Conservation (phyloP, 2,113 vertebrate genomes). For the Cisticola juncidis region DNA sequence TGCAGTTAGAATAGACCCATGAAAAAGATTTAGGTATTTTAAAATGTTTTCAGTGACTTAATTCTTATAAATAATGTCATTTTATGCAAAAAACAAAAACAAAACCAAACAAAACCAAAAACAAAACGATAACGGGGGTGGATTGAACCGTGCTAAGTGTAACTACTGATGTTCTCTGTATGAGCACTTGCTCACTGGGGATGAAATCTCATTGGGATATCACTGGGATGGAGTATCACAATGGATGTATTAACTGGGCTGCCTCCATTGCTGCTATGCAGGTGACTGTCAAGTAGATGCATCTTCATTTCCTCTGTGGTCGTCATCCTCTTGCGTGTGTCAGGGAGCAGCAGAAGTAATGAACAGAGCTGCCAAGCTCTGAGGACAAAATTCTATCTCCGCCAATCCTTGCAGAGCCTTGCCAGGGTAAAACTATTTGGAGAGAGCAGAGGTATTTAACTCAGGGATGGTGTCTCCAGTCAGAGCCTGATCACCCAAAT, state of each 20-base stretch:
- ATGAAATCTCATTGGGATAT: background rate
- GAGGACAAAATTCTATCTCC: background rate
- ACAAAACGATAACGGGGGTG: background rate
- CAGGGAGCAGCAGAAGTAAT: background rate
- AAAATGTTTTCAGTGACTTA: slow-evolving; percentile 21
- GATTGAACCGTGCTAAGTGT: background rate
- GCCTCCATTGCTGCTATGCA: background rate
- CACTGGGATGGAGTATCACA: background rate
- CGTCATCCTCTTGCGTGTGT: background rate
- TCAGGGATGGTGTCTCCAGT: background rate
- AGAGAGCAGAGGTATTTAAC: slow-evolving; percentile 29
- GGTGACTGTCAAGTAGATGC: background rate
- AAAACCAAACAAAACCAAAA: too few relatives aligned
- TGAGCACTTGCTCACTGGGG: background rate
- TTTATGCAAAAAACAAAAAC: background rate
- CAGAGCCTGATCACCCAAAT: background rate
- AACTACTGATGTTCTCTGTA: background rate
- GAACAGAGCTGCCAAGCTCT: background rate
- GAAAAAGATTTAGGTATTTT: slow-evolving; percentile 21
- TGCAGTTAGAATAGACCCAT: background rate
- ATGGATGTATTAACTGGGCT: background rate
- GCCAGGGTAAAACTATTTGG: background rate
- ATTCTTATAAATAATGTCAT: background rate
- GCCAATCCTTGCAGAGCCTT: background rate
- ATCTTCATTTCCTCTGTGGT: slow-evolving; percentile 21